A percentile compares a stretch with the other conserved stretches of the same genome.
Conservation (phyloP, 1,140 invertebrate species). For the Drosophila mayri region DNA sequence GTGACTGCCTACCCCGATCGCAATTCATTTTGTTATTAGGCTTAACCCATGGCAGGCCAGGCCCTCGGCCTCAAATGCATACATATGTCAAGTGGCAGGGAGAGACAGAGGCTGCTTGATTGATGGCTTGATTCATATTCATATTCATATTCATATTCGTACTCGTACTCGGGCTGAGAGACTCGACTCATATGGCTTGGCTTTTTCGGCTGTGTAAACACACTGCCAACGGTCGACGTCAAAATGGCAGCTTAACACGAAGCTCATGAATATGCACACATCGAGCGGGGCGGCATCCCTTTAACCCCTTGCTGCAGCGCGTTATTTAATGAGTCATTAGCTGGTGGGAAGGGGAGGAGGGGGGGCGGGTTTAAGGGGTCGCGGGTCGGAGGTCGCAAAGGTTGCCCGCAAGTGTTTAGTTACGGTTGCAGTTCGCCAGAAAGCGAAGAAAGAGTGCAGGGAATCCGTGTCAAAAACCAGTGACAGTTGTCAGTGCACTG, state of each 20-base stretch:
- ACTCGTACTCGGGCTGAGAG: constrained; percentile 27
- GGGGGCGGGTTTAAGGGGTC: not conserved
- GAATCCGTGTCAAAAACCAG: constrained; percentile 71
- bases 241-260: constrained; percentile 83
- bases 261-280: constrained; percentile 81
- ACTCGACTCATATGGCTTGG: constrained; percentile 4
- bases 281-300: not conserved
- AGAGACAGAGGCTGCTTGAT: constrained; percentile 63
- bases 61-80: constrained; percentile 25
- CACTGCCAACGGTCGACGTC: constrained; percentile 64
- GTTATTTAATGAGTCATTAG: constrained; percentile 82
- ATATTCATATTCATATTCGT: constrained; percentile 46
- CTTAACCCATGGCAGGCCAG: constrained; percentile 8
- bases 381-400: constrained; percentile 35
- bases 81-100: constrained; percentile 70
- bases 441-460: not conserved
- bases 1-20: constrained; percentile 18
- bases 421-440: constrained; percentile 40
- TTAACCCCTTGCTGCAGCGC: constrained; percentile 56
- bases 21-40: constrained; percentile 28
- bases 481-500: constrained; percentile 70
- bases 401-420: constrained; percentile 54
- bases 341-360: not conserved
- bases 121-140: constrained; percentile 67
- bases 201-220: constrained; percentile 61